Percentiles rank a stretch among this genome's conserved stretches.
These are phyloP conservation scores for Drosophila pachea DNA, from an alignment of 1,140 invertebrate genomes.

Conservation along the genomic window DNA sequence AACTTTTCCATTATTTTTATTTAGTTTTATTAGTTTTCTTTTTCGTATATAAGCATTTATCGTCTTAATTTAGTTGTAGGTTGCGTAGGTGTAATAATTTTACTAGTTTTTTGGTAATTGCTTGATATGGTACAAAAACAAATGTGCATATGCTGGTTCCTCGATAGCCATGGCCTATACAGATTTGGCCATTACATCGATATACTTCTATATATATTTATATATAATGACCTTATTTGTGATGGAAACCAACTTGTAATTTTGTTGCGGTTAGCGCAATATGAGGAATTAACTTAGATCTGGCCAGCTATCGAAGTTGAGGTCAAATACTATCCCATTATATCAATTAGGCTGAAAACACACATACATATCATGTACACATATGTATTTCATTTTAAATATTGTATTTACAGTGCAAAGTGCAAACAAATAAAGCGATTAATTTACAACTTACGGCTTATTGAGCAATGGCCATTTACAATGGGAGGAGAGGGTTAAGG, in stretches of 20 bases:
- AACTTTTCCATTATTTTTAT: slow-evolving; percentile 26
- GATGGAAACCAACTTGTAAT: slow-evolving; percentile 36
- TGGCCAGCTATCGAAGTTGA: slow-evolving; percentile 68
- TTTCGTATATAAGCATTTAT: not conserved
- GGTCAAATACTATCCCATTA: slow-evolving; percentile 37
- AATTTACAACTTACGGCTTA: slow-evolving; percentile 36
- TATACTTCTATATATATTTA: slow-evolving; percentile 14
- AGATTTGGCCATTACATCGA: slow-evolving; percentile 6
- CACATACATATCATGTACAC: slow-evolving; percentile 25
- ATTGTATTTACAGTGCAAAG: slow-evolving; percentile 1
- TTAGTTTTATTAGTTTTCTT: slow-evolving; percentile 32
- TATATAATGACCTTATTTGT: slow-evolving; percentile 10
- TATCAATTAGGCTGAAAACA: slow-evolving; percentile 20
- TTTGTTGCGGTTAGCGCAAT: slow-evolving; percentile 27
- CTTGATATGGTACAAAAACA: slow-evolving; percentile 42
- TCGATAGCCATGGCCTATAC: slow-evolving; percentile 20
- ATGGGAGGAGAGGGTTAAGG: slow-evolving; percentile 26
- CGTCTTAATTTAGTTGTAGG: slow-evolving; percentile 34
- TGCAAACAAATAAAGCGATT: slow-evolving; percentile 17
- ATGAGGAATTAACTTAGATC: slow-evolving; percentile 49
- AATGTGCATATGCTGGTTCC: slow-evolving; percentile 17
- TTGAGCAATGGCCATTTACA: slow-evolving; percentile 68
- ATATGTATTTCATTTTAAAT: not conserved
- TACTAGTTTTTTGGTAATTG: slow-evolving; percentile 75
- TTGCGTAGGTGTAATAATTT: slow-evolving; percentile 66